Evolutionary conservation across 2,113 vertebrate genomes (phyloP), one percentile per base, ranked within the genome.

Genomic region (Marmota flaviventris): DNA sequence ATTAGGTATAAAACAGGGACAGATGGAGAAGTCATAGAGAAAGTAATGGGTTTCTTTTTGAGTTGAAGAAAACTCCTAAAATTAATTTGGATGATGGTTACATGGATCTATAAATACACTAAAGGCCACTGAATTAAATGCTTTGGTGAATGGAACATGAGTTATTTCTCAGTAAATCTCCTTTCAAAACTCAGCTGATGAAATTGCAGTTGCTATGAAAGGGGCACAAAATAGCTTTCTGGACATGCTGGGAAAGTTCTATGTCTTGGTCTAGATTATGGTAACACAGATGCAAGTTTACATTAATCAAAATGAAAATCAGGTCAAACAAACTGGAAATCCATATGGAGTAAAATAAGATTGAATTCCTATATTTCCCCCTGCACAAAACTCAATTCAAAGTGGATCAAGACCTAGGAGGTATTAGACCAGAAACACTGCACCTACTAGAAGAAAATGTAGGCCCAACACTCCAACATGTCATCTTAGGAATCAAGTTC

Each of bases 131-230:
- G 4, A 72, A 63, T 29, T 85, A 77, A 32, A 45, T 5, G 39
- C 4, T 81, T 76, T 70, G 51, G 34, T 78, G 53, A 78, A 83
- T 11, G 84, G 12, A 72, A 88, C 73, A 12, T 88, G 34, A 89
- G 48, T 76, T 76, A 37, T 75, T 51, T 45, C 37, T 85, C 37
- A 72, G 65, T 87, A 67, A 94, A 91, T 4, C 22, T 93, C 10
- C 75, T 94, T 90, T 22, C 25, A 91, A 88, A 96, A 63, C n/a
- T 63, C 45, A 61, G 8, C 24, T 85, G 32, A 85, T 75, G 85
- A 75, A 94, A 78, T 42, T 65, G 1, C 69, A 32, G 5, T 61
- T 85, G 32, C n/a, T 77, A 85, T 56, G 5, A 58, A 93, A 89
- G 27, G 9, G 34, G 37, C 56, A 90, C 29, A 90, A 83, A 16